Conservation (phyloP, 2,888 invertebrate genomes). For the Ochropleura leucogaster region DNA sequence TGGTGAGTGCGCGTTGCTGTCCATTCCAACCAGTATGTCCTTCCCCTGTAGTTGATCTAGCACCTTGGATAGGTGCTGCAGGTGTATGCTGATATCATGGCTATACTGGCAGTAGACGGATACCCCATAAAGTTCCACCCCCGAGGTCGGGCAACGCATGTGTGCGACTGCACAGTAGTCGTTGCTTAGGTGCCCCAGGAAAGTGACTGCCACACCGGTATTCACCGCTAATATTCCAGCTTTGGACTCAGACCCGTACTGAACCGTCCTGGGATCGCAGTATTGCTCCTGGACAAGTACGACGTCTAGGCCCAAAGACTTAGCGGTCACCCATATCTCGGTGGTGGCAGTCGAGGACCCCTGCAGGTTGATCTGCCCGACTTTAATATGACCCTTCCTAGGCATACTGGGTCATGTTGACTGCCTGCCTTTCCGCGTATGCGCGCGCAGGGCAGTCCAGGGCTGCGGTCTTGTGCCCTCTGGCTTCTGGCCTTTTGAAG, state of each 20-base stretch:
- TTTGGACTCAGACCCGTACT: too few species aligned
- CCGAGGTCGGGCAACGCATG: neutral
- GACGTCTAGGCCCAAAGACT: too few species aligned
- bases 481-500: conserved; percentile 7
- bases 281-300: too few species aligned
- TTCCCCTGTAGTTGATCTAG: conserved; percentile 28
- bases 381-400: neutral
- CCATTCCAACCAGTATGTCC: conserved; percentile 47
- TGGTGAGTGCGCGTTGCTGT: conserved; percentile 66
- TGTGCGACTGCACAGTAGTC: too few species aligned
- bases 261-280: neutral
- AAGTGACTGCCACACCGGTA: too few species aligned
- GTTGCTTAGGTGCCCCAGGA: too few species aligned
- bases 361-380: conserved; percentile 56
- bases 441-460: conserved; percentile 46
- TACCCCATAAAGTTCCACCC: neutral
- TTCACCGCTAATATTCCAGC: too few species aligned
- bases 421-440: conserved; percentile 47
- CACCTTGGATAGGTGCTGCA: conserved; percentile 42
- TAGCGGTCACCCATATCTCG: conserved; percentile 42
- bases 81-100: neutral
- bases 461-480: conserved; percentile 46
- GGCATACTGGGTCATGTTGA: neutral
- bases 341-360: conserved; percentile 38
- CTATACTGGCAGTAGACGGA: too few species aligned